Evolutionary conservation across 2,113 vertebrate species (phyloP), one percentile per base, ranked within the genome.

Genomic region (Tamias sibiricus): DNA sequence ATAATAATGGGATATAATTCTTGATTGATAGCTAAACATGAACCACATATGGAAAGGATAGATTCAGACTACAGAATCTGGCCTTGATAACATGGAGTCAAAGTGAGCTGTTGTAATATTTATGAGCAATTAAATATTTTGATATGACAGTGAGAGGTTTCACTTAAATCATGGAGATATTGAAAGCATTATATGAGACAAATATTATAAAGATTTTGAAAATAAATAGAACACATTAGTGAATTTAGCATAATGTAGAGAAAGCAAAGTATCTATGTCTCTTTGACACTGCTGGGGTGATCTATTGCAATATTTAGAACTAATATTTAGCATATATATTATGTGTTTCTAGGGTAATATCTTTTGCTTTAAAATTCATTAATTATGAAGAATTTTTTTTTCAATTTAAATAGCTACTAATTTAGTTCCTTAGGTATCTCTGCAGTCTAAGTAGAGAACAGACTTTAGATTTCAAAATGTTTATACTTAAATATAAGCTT

Each of bases 341-440:
- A 16, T 37, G 0, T 74, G 0, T 32, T 44, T 76, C 26, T n/a
- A 57, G 1, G 47, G 6, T 42, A 94, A 95, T 40, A 72, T 81
- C 22, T 74, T 83, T 81, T 95, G 16, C 77, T 77, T 92, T 3
- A 62, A 69, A 97, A 91, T 74, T 72, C 2, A 68, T 13, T 68
- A 26, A 82, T 88, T 74, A 20, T 74, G n/a, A 59, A 47, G 2
- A 89, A 49, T 11, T n/a, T 85, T 32, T 85, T 32, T 72, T 10
- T n/a, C 54, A 80, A 30, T 59, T 87, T 95, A 37, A 57, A 14
- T 17, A 52, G 24, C 7, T 11, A 91, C 3, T 7, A 10, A 2
- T 59, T 86, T 81, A 86, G 24, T 47, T 82, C 6, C 49, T 89
- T 82, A 11, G 35, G 19, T 37, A 95, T 19, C 35, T 79, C 6